These are phyloP conservation scores for Boloria euphrosyne DNA, from an alignment of 2,888 invertebrate genomes.

Conservation along the genomic window DNA sequence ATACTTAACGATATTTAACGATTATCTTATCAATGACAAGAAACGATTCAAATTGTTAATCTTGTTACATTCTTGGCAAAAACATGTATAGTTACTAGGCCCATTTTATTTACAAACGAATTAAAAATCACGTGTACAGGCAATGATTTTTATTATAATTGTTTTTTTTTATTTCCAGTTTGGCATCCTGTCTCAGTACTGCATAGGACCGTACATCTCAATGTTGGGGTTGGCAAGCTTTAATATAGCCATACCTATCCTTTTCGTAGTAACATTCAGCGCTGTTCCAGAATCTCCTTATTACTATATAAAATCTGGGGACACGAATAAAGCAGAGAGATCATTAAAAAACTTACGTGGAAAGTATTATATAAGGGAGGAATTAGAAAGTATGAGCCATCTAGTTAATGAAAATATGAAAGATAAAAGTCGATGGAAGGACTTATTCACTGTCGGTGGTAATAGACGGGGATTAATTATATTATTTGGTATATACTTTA, in stretches of 20 bases:
- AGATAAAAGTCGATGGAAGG: constrained; percentile 73
- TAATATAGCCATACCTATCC: constrained; percentile 79
- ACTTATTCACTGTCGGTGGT: constrained; percentile 71
- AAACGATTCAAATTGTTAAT: too few relatives aligned
- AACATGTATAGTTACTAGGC: too few relatives aligned
- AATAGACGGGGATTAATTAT: constrained; percentile 83
- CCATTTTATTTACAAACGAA: too few relatives aligned
- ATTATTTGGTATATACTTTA: constrained; percentile 82
- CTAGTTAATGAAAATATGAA: constrained; percentile 80
- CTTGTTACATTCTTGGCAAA: too few relatives aligned
- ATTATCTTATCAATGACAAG: too few relatives aligned
- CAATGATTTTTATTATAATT: not conserved
- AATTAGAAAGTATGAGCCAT: constrained; percentile 78
- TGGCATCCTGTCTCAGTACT: constrained; percentile 83
- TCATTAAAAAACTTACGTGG: constrained; percentile 83
- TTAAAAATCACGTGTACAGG: not conserved
- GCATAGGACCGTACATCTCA: constrained; percentile 82
- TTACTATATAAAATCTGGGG: constrained; percentile 76
- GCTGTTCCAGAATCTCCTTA: constrained; percentile 87
- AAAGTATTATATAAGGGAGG: constrained; percentile 76
- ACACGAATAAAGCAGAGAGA: constrained; percentile 76
- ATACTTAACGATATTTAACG: too few relatives aligned
- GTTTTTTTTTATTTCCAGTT: constrained; percentile 62
- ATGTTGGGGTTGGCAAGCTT: constrained; percentile 81
- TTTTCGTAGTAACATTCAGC: constrained; percentile 80